Evolutionary conservation across 2,888 invertebrate genomes (phyloP).

Genomic region (Polydrusus pterygomalis): DNA sequence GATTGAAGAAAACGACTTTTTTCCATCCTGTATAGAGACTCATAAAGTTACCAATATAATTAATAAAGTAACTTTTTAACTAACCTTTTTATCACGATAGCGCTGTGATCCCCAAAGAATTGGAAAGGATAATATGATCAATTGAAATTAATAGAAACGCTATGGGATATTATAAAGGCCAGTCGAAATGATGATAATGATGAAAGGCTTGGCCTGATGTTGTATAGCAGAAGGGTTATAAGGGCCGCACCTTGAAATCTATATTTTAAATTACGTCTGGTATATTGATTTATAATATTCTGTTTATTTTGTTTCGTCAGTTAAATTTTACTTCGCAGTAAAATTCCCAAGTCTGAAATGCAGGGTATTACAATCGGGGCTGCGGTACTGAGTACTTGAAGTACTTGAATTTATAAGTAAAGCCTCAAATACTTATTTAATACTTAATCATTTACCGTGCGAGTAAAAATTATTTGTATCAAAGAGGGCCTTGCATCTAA

Average conservation of each 20-base stretch:
- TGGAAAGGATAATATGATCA: slow-evolving; percentile 54
- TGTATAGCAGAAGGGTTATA: slow-evolving; percentile 33
- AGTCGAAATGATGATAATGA: slow-evolving; percentile 21
- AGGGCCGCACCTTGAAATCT: slow-evolving; percentile 46
- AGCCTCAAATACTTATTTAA: too few species aligned
- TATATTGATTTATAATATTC: slow-evolving; percentile 11
- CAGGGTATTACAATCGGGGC: too few species aligned
- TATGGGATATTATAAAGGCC: slow-evolving; percentile 45
- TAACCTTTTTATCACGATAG: slow-evolving; percentile 38
- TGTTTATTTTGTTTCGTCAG: not conserved
- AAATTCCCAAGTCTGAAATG: not conserved
- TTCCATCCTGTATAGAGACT: not conserved
- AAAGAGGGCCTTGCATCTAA: too few species aligned
- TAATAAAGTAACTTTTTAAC: slow-evolving; percentile 34
- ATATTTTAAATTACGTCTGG: slow-evolving; percentile 47
- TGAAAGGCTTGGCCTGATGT: slow-evolving; percentile 40
- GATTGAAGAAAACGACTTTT: not conserved
- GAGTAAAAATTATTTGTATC: too few species aligned
- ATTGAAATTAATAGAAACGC: slow-evolving; percentile 55
- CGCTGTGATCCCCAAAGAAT: slow-evolving; percentile 37
- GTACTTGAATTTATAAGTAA: too few species aligned
- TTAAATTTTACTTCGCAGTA: not conserved
- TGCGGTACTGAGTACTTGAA: too few species aligned
- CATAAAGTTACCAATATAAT: slow-evolving; percentile 39
- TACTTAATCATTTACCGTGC: too few species aligned